Evolutionary conservation across 2,113 vertebrate genomes (phyloP).

Genomic region (Balaenoptera acutorostrata): DNA sequence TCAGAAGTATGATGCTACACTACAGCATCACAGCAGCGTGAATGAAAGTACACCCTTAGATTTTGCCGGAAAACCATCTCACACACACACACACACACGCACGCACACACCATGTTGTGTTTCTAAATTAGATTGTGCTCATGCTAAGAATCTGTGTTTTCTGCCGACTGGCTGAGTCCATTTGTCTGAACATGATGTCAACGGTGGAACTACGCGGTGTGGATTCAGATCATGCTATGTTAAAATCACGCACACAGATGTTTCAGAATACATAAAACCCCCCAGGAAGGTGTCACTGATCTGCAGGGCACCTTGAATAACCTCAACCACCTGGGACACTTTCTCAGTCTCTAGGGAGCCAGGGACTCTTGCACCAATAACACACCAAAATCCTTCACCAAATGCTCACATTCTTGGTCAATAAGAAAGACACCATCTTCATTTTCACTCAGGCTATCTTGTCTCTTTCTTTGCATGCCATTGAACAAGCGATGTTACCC

Average conservation of each 20-base stretch:
- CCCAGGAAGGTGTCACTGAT: neutral
- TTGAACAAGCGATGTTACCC: neutral
- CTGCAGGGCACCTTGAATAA: fast-evolving
- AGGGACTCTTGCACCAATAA: neutral
- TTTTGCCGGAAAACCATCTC: neutral
- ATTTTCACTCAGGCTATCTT: fast-evolving
- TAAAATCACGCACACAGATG: fast-evolving
- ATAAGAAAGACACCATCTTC: fast-evolving
- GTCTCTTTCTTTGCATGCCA: fast-evolving
- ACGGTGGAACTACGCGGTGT: fast-evolving
- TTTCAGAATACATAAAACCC: fast-evolving
- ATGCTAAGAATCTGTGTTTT: fast-evolving
- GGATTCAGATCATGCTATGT: neutral
- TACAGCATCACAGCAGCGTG: neutral
- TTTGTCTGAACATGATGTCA: neutral
- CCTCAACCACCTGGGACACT: too few relatives aligned
- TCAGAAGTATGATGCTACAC: fast-evolving
- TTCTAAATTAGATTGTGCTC: fast-evolving
- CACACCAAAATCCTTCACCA: too few relatives aligned
- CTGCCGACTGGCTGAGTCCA: neutral
- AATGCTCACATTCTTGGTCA: neutral
- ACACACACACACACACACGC: neutral
- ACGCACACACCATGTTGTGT: fast-evolving
- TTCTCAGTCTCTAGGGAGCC: neutral
- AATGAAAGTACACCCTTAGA: neutral